These are phyloP conservation scores for Silvanus unidentatus DNA, from an alignment of 2,888 invertebrate genomes.

Conservation along the genomic window DNA sequence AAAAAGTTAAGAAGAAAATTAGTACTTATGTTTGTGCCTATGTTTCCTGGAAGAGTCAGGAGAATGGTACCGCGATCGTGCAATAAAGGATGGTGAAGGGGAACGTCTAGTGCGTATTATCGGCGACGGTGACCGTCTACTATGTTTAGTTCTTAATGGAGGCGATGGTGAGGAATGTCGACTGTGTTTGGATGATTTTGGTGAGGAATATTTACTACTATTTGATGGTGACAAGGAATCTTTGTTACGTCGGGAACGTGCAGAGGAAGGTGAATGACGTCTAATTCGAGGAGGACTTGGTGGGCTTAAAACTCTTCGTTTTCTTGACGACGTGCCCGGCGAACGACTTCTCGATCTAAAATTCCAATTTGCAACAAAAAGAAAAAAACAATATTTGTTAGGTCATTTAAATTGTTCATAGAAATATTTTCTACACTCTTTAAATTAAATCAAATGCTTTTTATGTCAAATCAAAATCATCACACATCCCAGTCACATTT, in stretches of 20 bases:
- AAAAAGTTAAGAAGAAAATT: slow-evolving; percentile 17
- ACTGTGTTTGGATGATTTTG: slow-evolving; percentile 28
- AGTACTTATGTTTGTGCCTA: slow-evolving; percentile 53
- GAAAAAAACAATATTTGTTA: background rate
- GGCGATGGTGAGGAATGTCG: slow-evolving; percentile 39
- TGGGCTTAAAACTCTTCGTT: slow-evolving; percentile 40
- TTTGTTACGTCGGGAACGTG: slow-evolving; percentile 36
- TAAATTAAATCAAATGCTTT: too few relatives aligned
- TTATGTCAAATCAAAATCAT: too few relatives aligned
- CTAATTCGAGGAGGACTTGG: slow-evolving; percentile 44
- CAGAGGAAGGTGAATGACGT: slow-evolving; percentile 41
- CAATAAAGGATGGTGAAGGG: slow-evolving; percentile 35
- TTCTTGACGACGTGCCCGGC: slow-evolving; percentile 35
- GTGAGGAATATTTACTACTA: slow-evolving; percentile 39
- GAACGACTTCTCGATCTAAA: slow-evolving; percentile 46
- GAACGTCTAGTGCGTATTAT: slow-evolving; percentile 35
- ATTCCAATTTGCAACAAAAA: slow-evolving; percentile 13
- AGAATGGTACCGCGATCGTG: slow-evolving; percentile 38
- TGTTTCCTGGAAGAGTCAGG: slow-evolving; percentile 50
- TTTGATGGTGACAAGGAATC: slow-evolving; percentile 39
- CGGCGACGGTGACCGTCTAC: slow-evolving; percentile 40
- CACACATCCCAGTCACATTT: too few relatives aligned
- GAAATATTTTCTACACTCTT: background rate
- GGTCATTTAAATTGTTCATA: background rate
- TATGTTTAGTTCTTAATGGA: slow-evolving; percentile 35